Conservation (phyloP, 2,113 vertebrate genomes). For the Chunga burmeisteri region DNA sequence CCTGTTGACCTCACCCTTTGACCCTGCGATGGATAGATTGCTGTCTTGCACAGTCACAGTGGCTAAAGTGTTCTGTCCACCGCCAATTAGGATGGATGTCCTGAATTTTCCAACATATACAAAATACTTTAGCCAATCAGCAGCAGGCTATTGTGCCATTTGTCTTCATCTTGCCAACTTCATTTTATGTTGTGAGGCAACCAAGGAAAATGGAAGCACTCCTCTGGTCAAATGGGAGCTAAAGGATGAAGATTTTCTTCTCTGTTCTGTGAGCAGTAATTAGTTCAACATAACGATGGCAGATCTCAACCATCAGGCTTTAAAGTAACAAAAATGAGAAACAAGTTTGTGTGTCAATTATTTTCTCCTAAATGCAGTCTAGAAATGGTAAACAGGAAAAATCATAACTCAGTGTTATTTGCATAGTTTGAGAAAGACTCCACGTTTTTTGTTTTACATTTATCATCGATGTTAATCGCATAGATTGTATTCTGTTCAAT, state of each 20-base stretch:
- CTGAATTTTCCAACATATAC: constrained; percentile 62
- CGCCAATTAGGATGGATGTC: constrained; percentile 73
- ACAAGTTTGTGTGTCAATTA: not conserved
- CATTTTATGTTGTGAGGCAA: constrained; percentile 10
- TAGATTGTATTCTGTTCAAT: not conserved
- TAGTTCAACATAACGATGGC: not conserved
- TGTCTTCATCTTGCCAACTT: constrained; percentile 78
- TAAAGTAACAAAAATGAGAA: not conserved
- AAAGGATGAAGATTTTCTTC: not conserved
- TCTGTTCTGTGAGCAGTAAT: not conserved
- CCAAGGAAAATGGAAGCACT: not conserved
- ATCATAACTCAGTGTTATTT: not conserved
- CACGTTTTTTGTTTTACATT: not conserved
- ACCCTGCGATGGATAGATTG: constrained; percentile 68
- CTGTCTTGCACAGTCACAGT: constrained; percentile 54
- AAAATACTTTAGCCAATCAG: constrained; percentile 69
- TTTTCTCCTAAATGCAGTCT: not conserved
- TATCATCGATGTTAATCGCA: not conserved
- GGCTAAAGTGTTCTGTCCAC: constrained; percentile 60
- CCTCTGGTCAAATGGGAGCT: not conserved
- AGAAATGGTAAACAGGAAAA: not conserved
- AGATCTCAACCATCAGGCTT: not conserved
- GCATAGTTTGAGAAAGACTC: not conserved
- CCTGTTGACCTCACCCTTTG: constrained; percentile 64
- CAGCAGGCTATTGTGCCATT: constrained; percentile 68